Evolutionary conservation across 2,113 vertebrate genomes (phyloP), one percentile per base, ranked within the genome.

Genomic region (Neogobius melanostomus): DNA sequence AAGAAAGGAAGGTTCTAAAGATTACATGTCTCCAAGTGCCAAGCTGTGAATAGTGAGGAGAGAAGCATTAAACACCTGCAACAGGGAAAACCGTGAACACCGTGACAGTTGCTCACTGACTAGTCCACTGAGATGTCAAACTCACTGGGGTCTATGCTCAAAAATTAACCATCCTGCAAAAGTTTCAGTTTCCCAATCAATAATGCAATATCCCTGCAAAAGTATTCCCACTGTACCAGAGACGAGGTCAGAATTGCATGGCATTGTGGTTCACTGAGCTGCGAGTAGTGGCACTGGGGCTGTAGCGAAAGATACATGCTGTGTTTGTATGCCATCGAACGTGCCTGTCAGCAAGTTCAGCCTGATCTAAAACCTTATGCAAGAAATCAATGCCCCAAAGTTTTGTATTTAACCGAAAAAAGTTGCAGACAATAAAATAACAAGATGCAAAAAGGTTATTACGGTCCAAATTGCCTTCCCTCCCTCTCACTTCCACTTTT

Each of bases 401-500:
- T 65, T 75, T 43, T 57, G 65, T 42, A 72, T 69, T 68, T 28
- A 44, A 21, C 71, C 45, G 49, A 51, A 74, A 21, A 79, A 82
- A 73, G 82, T 83, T 82, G 64, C 63, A 6, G n/a, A 54, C 59
- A 77, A 61, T 71, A 56, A 79, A 68, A 46, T 77, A 87, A 77
- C 51, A 85, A 83, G 79, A 80, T 75, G 81, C 77, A 74, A 75
- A 77, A 77, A 84, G 79, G 75, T 81, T 82, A 72, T 80, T 72
- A 71, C 5, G 61, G 56, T 66, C 76, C 76, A 71, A 77, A 61
- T 82, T 75, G 68, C 62, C 15, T 6, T 78, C 63, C 71, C 69
- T 68, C 71, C 77, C 68, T 57, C 71, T 71, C 62, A 65, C 49
- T 62, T 56, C 70, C 75, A 64, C 54, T 72, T 72, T 74, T 66